Conservation (phyloP, 2,888 invertebrate species). For the Parnassius apollo region DNA sequence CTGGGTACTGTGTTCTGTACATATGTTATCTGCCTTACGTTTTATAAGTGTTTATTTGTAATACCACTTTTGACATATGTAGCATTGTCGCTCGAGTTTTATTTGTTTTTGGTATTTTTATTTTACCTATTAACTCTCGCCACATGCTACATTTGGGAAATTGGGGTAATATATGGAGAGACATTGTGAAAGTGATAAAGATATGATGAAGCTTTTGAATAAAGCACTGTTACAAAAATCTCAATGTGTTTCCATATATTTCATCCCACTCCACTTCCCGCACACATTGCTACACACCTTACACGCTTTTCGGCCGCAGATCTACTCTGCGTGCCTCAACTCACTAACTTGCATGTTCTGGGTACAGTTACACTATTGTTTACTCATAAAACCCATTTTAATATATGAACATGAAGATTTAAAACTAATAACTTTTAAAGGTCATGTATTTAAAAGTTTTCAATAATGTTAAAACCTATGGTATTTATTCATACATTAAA, state of each 20-base stretch:
- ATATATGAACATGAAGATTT: neutral
- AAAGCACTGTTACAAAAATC: slow-evolving; percentile 86
- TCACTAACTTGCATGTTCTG: slow-evolving; percentile 27
- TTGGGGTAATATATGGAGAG: slow-evolving; percentile 86
- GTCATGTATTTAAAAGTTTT: no score
- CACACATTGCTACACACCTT: slow-evolving; percentile 35
- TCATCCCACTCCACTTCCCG: slow-evolving; percentile 64
- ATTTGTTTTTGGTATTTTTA: slow-evolving; percentile 62
- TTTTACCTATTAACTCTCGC: slow-evolving; percentile 72
- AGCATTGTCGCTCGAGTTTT: slow-evolving; percentile 78
- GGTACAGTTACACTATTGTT: neutral
- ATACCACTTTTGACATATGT: slow-evolving; percentile 83
- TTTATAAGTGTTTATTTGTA: slow-evolving; percentile 80
- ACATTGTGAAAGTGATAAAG: slow-evolving; percentile 84
- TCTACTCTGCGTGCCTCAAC: neutral
- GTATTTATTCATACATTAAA: no score
- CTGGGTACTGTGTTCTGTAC: slow-evolving; percentile 76
- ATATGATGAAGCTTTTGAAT: slow-evolving; percentile 83
- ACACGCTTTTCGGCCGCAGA: neutral
- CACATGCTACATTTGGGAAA: slow-evolving; percentile 82
- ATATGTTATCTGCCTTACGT: slow-evolving; percentile 79
- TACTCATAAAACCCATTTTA: neutral
- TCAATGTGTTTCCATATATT: slow-evolving; percentile 84
- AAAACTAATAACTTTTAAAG: neutral
- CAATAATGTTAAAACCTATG: no score